These are phyloP conservation scores for Heliornis fulica DNA, from an alignment of 2,113 vertebrate species.

Conservation along the genomic window DNA sequence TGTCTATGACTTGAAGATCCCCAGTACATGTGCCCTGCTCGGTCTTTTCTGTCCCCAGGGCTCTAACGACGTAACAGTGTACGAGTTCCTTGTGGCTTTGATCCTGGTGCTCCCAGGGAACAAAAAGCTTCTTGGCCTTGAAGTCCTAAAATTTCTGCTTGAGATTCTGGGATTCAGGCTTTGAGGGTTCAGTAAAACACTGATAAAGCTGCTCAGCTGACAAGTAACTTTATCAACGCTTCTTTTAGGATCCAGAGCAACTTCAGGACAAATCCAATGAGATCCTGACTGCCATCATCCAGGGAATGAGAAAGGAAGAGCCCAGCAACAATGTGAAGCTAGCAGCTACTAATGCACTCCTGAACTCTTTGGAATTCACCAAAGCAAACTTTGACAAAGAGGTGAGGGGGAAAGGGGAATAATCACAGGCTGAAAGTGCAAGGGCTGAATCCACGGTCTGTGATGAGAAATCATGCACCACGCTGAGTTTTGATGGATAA, in stretches of 20 bases:
- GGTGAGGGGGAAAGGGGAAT: conserved; percentile 64
- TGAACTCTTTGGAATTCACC: conserved; percentile 99
- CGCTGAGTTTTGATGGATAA: conserved; percentile 55
- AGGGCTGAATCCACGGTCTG: background rate
- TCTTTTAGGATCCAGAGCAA: conserved; percentile 91
- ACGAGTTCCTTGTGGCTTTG: background rate
- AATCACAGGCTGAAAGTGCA: background rate
- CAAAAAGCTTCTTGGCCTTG: background rate
- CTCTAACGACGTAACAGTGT: fast-evolving
- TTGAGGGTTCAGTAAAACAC: fast-evolving
- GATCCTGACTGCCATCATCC: conserved; percentile 98
- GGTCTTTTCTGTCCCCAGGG: background rate
- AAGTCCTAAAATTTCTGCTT: background rate
- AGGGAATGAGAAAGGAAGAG: conserved; percentile 99
- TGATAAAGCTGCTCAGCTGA: background rate
- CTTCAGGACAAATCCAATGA: conserved; percentile 98
- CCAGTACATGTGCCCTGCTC: background rate
- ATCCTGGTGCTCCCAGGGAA: background rate
- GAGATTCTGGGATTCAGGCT: too few relatives aligned
- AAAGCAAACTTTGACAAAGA: conserved; percentile 99
- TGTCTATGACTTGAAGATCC: background rate
- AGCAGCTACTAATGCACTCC: conserved; percentile 95
- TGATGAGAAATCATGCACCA: conserved; percentile 64
- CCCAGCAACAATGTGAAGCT: conserved; percentile 98
- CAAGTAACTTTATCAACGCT: background rate